phyloP scores from a whole-genome alignment of 1,140 invertebrate genomes.

The Brachionus calyciflorus region DNA sequence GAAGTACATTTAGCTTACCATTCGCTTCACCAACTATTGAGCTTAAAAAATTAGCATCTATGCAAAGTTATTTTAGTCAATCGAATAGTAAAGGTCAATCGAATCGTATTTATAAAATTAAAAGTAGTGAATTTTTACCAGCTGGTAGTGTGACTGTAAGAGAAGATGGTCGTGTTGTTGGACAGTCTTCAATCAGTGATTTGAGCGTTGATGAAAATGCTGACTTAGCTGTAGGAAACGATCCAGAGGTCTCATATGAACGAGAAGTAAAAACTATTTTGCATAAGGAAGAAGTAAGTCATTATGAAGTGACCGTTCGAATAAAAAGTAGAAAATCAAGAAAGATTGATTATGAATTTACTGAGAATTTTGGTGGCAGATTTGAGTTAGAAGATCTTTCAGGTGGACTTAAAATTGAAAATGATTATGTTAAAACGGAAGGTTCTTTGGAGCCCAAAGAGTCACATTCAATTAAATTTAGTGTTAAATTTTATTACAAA shows the following conservation, averaged over 20 bases:
- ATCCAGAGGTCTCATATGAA: conserved; percentile 21
- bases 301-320: not conserved
- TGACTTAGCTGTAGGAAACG: not conserved
- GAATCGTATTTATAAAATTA: conserved; percentile 5
- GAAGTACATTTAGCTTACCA: conserved; percentile 7
- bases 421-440: conserved; percentile 12
- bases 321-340: conserved; percentile 17
- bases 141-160: conserved; percentile 21
- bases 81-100: conserved; percentile 34
- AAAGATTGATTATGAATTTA: conserved; percentile 2
- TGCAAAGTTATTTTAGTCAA: conserved; percentile 1
- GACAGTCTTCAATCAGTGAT: conserved; percentile 14
- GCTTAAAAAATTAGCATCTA: not conserved
- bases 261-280: conserved; percentile 17
- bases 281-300: conserved; percentile 12
- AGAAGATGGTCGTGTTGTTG: conserved; percentile 38
- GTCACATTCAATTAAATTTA: not conserved
- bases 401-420: not conserved
- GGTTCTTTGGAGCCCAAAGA: not conserved
- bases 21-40: conserved; percentile 21
- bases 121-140: conserved; percentile 23
- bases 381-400: not conserved
- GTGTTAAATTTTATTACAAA: conserved; percentile 19
- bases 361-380: conserved; percentile 5
- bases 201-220: not conserved